Percentiles rank a stretch among this genome's conserved stretches.
Evolutionary conservation across 1,140 invertebrate genomes (phyloP).

Genomic region (Himalopsyche phryganea): DNA sequence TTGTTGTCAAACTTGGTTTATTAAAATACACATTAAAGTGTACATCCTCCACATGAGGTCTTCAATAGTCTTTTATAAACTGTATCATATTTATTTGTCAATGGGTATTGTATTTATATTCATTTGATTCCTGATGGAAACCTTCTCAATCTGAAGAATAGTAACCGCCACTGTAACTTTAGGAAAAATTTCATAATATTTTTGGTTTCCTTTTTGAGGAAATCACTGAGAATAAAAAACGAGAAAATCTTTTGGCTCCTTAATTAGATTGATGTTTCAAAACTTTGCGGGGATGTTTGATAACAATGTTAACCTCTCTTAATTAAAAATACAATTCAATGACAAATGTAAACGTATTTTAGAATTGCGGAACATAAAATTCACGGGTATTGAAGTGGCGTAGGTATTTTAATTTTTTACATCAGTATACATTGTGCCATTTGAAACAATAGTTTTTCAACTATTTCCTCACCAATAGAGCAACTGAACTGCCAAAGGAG

Average conservation of each 20-base stretch:
- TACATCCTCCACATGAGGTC: too few relatives aligned
- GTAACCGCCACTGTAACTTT: neutral
- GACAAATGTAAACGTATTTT: neutral
- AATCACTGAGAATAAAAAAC: neutral
- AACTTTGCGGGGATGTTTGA: too few relatives aligned
- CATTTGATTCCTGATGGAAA: too few relatives aligned
- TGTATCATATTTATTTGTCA: too few relatives aligned
- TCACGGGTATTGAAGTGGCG: too few relatives aligned
- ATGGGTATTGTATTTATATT: too few relatives aligned
- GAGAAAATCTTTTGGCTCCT: neutral
- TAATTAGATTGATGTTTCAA: neutral
- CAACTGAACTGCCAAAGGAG: too few relatives aligned
- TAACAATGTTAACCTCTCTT: neutral
- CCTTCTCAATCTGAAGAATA: too few relatives aligned
- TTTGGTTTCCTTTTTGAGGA: conserved; percentile 22
- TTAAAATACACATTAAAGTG: too few relatives aligned
- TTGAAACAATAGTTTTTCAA: neutral
- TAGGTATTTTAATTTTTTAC: too few relatives aligned
- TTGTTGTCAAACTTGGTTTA: too few relatives aligned
- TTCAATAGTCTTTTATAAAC: too few relatives aligned
- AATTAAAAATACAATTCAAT: conserved; percentile 1
- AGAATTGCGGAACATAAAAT: neutral
- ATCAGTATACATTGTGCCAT: neutral
- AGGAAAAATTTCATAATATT: conserved; percentile 18
- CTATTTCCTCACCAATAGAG: neutral